Evolutionary conservation across 2,797 vertebrate species (phyloP).

Genomic region (Liasis olivaceus): DNA sequence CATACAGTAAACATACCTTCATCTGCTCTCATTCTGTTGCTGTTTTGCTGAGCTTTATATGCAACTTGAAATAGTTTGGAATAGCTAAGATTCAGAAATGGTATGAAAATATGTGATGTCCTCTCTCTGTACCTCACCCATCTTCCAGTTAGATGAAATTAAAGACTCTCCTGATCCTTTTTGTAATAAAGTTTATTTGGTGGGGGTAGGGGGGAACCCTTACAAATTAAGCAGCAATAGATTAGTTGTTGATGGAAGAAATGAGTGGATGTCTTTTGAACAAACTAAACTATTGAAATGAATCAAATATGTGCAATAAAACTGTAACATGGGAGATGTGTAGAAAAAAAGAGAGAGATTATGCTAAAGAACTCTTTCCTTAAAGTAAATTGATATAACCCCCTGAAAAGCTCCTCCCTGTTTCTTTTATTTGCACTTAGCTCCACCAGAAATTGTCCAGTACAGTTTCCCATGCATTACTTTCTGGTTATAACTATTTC

Average conservation of each 20-base stretch:
- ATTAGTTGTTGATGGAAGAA: background rate
- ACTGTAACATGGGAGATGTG: too few species aligned
- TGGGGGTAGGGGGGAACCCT: background rate
- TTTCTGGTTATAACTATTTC: background rate
- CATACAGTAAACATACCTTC: slow-evolving; percentile 48
- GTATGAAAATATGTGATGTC: slow-evolving; percentile 16
- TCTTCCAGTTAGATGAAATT: background rate
- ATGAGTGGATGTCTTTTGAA: background rate
- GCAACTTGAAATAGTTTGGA: slow-evolving; percentile 28
- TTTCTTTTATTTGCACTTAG: background rate
- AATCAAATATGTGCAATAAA: background rate
- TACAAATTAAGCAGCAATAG: background rate
- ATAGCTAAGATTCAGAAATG: background rate
- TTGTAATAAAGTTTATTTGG: background rate
- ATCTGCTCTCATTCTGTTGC: slow-evolving; percentile 31
- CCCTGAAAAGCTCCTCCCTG: background rate
- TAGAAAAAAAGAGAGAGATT: background rate
- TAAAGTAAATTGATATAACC: background rate
- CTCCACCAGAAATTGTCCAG: background rate
- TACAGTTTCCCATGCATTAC: background rate
- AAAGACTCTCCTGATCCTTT: background rate
- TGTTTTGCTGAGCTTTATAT: slow-evolving; percentile 37
- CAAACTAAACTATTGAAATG: background rate
- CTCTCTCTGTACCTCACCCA: background rate
- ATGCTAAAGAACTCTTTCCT: background rate